phyloP scores from a whole-genome alignment of 2,888 invertebrate genomes.

The Selenia dentaria region DNA sequence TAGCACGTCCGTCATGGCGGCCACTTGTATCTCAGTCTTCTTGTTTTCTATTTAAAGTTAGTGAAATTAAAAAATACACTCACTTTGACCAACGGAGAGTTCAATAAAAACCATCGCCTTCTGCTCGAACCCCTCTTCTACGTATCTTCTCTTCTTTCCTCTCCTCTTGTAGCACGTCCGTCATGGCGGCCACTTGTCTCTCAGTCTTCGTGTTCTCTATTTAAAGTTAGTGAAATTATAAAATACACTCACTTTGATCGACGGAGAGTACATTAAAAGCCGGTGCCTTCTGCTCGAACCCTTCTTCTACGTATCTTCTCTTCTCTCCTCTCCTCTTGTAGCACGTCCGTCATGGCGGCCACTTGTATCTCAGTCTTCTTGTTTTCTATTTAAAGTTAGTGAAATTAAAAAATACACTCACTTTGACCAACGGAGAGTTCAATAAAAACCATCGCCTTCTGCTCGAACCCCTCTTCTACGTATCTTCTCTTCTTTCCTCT shows the following conservation, averaged over 20 bases:
- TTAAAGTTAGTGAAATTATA: slow-evolving; percentile 65
- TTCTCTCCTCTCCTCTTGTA: slow-evolving; percentile 2
- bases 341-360: slow-evolving; percentile 24
- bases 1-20: slow-evolving; percentile 22
- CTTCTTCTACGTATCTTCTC: slow-evolving; percentile 3
- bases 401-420: too few species aligned
- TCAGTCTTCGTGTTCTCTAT: slow-evolving; percentile 57
- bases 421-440: slow-evolving; percentile 61
- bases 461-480: not conserved
- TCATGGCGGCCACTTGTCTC: slow-evolving; percentile 28
- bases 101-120: slow-evolving; percentile 58
- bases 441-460: slow-evolving; percentile 51
- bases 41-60: slow-evolving; percentile 63
- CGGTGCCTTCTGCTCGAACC: slow-evolving; percentile 31
- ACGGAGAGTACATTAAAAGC: slow-evolving; percentile 64
- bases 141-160: slow-evolving; percentile 6
- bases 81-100: slow-evolving; percentile 57
- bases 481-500: slow-evolving; percentile 6
- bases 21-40: slow-evolving; percentile 35
- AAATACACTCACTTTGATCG: slow-evolving; percentile 51
- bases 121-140: not conserved
- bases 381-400: slow-evolving; percentile 66
- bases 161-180: slow-evolving; percentile 6
- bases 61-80: too few species aligned
- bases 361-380: slow-evolving; percentile 38